Percentiles rank a stretch among this genome's conserved stretches.
Evolutionary conservation across 1,140 invertebrate species (phyloP).

Genomic region (Leptinotarsa defecta): DNA sequence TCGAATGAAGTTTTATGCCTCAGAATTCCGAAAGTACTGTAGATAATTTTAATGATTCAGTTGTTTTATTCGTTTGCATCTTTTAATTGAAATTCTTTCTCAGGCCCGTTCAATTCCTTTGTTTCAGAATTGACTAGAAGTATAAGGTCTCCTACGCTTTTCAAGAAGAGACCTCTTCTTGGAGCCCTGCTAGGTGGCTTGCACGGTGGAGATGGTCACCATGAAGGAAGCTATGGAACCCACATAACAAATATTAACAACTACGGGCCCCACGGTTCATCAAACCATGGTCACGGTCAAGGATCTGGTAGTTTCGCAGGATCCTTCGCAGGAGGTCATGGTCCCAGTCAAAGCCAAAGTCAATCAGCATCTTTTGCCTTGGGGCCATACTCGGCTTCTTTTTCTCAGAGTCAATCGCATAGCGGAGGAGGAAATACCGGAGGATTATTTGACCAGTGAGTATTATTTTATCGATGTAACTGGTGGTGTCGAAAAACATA

Average conservation of each 20-base stretch:
- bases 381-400: slow-evolving; percentile 10
- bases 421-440: not conserved
- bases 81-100: too few relatives aligned
- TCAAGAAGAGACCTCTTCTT: slow-evolving; percentile 6
- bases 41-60: too few relatives aligned
- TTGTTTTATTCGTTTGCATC: too few relatives aligned
- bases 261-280: slow-evolving; percentile 3
- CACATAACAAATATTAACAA: slow-evolving; percentile 24
- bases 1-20: too few relatives aligned
- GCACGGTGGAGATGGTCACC: not conserved
- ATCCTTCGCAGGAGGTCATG: slow-evolving; percentile 23
- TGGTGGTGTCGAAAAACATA: too few relatives aligned
- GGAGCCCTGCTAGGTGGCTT: not conserved
- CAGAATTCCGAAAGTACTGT: too few relatives aligned
- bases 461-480: not conserved
- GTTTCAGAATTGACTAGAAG: slow-evolving; percentile 4
- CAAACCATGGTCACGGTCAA: slow-evolving; percentile 6
- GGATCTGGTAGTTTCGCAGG: slow-evolving; percentile 19
- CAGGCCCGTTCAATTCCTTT: not conserved
- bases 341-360: slow-evolving; percentile 18
- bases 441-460: slow-evolving; percentile 11
- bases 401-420: slow-evolving; percentile 22
- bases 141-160: not conserved
- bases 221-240: not conserved
- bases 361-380: slow-evolving; percentile 19